Base-by-base conservation (phyloP, 2,113 vertebrate species). In the Pseudopodoces humilis region DNA sequence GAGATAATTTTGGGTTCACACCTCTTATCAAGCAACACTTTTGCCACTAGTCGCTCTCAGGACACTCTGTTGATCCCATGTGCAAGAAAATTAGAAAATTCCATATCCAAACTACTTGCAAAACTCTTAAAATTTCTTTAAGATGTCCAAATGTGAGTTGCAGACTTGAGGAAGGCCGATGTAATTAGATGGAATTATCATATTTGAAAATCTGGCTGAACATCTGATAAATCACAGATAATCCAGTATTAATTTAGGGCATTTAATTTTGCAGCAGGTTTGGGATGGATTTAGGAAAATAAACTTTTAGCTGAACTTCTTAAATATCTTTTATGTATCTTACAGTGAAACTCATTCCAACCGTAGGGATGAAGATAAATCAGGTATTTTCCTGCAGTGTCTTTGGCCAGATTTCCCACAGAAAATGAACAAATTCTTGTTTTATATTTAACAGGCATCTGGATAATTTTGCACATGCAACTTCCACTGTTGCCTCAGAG, bases 251-350 rank as follows among this genome's bases (percentile, higher is more conserved):
- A 56, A 20, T 33, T 70, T n/a, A 56, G 28, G 55, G 10, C 47
- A 50, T 86, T 75, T 44, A 63, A 76, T 76, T 92, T 63, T 92
- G 76, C 63, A 82, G 63, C 14, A 69, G 77, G 24, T 50, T 75
- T 56, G 83, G 69, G 69, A 63, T 25, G 52, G 69, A 49, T 81
- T 75, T 81, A 39, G 16, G 33, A 82, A 69, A 63, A 28, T 1
- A 46, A 82, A 82, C 69, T 86, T 76, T 37, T 3, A 56, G 55
- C 35, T 50, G 55, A 75, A 91, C 90, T 86, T 75, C 41, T 63
- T 30, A 49, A 56, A 15, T 15, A 22, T 25, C 35, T 50, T 90
- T 83, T 9, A n/a, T 78, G 72, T 63, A 11, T 21, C 65, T 71
- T 15, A 6, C 27, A 71, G 37, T 9, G 64, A 14, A 69, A 44